Evolutionary conservation across 2,797 vertebrate genomes (phyloP), one percentile per base, ranked within the genome.

Genomic region (Muraenolepis orangiensis): DNA sequence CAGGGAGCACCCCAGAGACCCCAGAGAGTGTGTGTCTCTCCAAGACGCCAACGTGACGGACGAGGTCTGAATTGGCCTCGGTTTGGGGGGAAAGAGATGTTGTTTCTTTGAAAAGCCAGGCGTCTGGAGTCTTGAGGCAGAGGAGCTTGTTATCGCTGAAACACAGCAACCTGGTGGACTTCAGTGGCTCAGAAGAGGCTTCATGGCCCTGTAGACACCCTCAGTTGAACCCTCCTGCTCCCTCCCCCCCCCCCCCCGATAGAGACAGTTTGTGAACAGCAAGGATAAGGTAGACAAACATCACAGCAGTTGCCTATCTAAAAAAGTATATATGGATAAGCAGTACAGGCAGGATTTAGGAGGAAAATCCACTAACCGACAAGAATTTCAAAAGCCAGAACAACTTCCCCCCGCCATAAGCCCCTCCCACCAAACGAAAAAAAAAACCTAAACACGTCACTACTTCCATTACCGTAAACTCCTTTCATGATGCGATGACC

Each of bases 61-160:
- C 86, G 76, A 84, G 82, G 85, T 87, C 81, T 87, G 88, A 23
- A 90, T 87, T 90, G 87, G 83, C 81, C 90, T 87, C 83, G 6
- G 14, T 76, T 73, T 67, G 75, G 46, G 74, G 75, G 80, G 79
- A 78, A 87, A 80, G 77, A 82, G 80, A 71, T 83, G 80, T 81
- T 84, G 85, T 90, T 89, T 89, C 89, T 69, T 20, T 34, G 8
- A n/a, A n/a, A 90, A 89, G 90, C 80, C 78, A 78, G 84, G 80
- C 38, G 86, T 88, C 84, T 85, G 76, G 83, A 88, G 88, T 84
- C n/a, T 83, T 84, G 74, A 11, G 78, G 78, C 85, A 75, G 72
- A 75, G 68, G 73, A 85, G 89, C 88, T 88, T 90, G 87, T 90
- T 90, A 90, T 90, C 86, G 72, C 46, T 64, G 74, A 46, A 75